Percentiles rank a stretch among this genome's conserved stretches.
phyloP scores from a whole-genome alignment of 2,113 vertebrate species.

The Cyrtonyx montezumae region DNA sequence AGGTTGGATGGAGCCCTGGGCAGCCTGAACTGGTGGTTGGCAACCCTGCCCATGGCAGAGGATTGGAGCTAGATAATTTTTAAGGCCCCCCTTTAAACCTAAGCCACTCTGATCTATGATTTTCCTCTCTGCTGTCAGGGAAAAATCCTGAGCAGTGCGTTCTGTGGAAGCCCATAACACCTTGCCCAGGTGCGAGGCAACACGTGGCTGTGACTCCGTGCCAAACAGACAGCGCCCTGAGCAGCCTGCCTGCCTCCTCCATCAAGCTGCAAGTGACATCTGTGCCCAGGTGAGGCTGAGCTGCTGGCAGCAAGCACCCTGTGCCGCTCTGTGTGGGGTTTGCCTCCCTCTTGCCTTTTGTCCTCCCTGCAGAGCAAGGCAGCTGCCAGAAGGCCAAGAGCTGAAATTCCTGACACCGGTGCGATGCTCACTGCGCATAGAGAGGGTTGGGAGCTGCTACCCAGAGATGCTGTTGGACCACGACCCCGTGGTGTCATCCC shows the following conservation, averaged over 20 bases:
- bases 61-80: too few relatives aligned
- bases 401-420: conserved; percentile 76
- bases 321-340: accelerated
- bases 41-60: too few relatives aligned
- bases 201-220: not conserved
- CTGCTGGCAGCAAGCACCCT: not conserved
- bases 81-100: too few relatives aligned
- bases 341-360: not conserved
- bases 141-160: not conserved
- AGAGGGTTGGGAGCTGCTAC: not conserved
- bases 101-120: too few relatives aligned
- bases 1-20: too few relatives aligned
- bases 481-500: conserved; percentile 72
- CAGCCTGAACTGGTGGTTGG: too few relatives aligned
- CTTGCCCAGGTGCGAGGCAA: not conserved
- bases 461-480: conserved; percentile 75
- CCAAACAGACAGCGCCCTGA: accelerated
- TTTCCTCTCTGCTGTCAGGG: not conserved
- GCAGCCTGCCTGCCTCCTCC: not conserved
- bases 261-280: conserved; percentile 71
- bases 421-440: conserved; percentile 71
- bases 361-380: not conserved
- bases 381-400: not conserved
- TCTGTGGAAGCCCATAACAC: not conserved
- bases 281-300: conserved; percentile 64